Evolutionary conservation across 2,113 vertebrate species (phyloP).

Genomic region (Furnarius figulus): DNA sequence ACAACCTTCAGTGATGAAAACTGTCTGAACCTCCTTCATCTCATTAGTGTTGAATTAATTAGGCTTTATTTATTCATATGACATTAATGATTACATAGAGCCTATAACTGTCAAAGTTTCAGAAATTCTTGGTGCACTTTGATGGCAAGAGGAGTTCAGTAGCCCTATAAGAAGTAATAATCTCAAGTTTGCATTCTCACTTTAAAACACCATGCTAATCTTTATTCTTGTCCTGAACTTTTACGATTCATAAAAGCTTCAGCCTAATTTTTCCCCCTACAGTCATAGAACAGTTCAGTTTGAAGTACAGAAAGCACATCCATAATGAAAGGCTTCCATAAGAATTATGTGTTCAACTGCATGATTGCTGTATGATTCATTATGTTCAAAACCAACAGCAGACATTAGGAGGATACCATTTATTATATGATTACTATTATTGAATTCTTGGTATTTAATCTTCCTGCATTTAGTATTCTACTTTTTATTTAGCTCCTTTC

Average conservation of each 20-base stretch:
- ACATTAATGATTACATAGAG: slow-evolving; percentile 29
- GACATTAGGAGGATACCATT: not conserved
- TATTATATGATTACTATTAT: slow-evolving; percentile 25
- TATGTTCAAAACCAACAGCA: slow-evolving; percentile 36
- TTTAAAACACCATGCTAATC: not conserved
- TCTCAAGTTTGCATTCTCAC: not conserved
- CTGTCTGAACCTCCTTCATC: not conserved
- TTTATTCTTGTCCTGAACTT: slow-evolving; percentile 1
- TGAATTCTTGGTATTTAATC: slow-evolving; percentile 20
- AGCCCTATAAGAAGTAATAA: not conserved
- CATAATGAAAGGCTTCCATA: slow-evolving; percentile 42
- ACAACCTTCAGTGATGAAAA: not conserved
- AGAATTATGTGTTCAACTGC: not conserved
- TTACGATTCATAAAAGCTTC: slow-evolving; percentile 5
- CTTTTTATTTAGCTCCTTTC: slow-evolving; percentile 15
- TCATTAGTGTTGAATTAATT: slow-evolving; percentile 48
- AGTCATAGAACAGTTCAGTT: not conserved
- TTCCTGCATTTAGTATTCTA: not conserved
- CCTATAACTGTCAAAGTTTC: not conserved
- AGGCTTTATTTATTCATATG: slow-evolving; percentile 56
- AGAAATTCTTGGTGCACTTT: not conserved
- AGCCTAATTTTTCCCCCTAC: slow-evolving; percentile 11
- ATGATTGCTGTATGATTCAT: slow-evolving; percentile 34
- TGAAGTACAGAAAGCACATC: slow-evolving; percentile 30
- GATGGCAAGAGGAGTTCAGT: not conserved